A percentile compares a stretch with the other conserved stretches of the same genome.
phyloP scores from a whole-genome alignment of 1,140 invertebrate species.

The Phocides pigmalion region DNA sequence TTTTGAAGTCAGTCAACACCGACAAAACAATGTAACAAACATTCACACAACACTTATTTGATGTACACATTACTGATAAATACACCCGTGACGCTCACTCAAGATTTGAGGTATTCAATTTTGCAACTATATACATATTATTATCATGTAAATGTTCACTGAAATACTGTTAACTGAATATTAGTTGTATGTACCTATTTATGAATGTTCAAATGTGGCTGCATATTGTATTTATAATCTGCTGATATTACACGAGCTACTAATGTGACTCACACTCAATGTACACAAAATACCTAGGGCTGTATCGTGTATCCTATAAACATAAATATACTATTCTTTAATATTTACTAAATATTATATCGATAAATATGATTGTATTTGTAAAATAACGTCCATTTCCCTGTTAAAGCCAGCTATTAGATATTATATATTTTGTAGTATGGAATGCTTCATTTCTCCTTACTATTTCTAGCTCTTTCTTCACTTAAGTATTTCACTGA shows the following conservation, averaged over 20 bases:
- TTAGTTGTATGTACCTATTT: slow-evolving; percentile 19
- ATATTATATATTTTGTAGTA: slow-evolving; percentile 74
- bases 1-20: slow-evolving; percentile 73
- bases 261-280: slow-evolving; percentile 53
- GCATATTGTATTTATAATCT: slow-evolving; percentile 6
- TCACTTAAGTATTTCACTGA: slow-evolving; percentile 79
- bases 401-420: slow-evolving; percentile 83
- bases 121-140: slow-evolving; percentile 45
- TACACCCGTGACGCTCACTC: slow-evolving; percentile 43
- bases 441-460: slow-evolving; percentile 82
- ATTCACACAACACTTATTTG: slow-evolving; percentile 64
- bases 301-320: slow-evolving; percentile 15
- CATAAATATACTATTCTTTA: too few relatives aligned
- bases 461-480: slow-evolving; percentile 77
- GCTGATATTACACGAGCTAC: slow-evolving; percentile 20
- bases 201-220: slow-evolving; percentile 30
- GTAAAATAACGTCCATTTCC: slow-evolving; percentile 75
- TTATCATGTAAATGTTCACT: slow-evolving; percentile 8
- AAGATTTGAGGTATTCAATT: slow-evolving; percentile 60
- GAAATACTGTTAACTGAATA: neutral
- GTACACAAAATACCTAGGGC: slow-evolving; percentile 52
- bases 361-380: slow-evolving; percentile 20
- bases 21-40: slow-evolving; percentile 61
- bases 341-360: slow-evolving; percentile 39
- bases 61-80: slow-evolving; percentile 51